Base-by-base conservation (phyloP, 2,113 vertebrate species). In the Menura novaehollandiae region DNA sequence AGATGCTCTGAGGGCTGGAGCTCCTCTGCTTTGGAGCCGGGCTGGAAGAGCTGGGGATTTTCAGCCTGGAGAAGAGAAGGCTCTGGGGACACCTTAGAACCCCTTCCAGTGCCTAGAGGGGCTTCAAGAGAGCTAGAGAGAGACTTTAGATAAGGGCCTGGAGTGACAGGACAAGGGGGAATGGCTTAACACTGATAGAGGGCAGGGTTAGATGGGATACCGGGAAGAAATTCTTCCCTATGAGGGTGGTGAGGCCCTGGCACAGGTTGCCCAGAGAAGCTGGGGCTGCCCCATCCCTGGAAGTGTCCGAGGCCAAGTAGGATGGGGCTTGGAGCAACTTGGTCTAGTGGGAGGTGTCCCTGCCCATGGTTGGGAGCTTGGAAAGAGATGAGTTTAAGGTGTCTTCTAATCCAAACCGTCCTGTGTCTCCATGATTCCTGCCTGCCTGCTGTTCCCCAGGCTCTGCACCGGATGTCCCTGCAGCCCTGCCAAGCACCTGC, bases 401-500 rank as follows among this genome's bases (percentile, higher is more conserved):
- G 6, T 83, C 11, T n/a, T 60, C n/a, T 24, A 68, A n/a, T 13
- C 13, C 28, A 32, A 68, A 55, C 16, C 46, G 41, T 60, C 20
- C 20, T 32, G 26, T 81, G 27, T 58, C n/a, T 56, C 35, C 35
- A 17, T 52, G 24, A 59, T 82, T 46, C 16, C 28, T 82, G 22
- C 28, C 47, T 63, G 41, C 37, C 23, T 74, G 28, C 24, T 69
- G 4, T 69, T 22, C 11, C 39, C 18, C 66, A 96, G 94, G 58
- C 6, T 41, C 73, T 3, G 4, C 24, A 2, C 39, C 32, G 59
- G 73, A 75, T 2, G 27, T 21, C 5, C 13, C 73, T 3, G 2
- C 51, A 35, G 46, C 35, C 18, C 8, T n/a, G 4, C 1, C 0
- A 0, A 63, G 58, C 11, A 66, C 43, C n/a, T 17, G 10, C 13